Evolutionary conservation across 2,888 invertebrate species (phyloP), one percentile per base, ranked within the genome.

Genomic region (Blastobasis lacticolella): DNA sequence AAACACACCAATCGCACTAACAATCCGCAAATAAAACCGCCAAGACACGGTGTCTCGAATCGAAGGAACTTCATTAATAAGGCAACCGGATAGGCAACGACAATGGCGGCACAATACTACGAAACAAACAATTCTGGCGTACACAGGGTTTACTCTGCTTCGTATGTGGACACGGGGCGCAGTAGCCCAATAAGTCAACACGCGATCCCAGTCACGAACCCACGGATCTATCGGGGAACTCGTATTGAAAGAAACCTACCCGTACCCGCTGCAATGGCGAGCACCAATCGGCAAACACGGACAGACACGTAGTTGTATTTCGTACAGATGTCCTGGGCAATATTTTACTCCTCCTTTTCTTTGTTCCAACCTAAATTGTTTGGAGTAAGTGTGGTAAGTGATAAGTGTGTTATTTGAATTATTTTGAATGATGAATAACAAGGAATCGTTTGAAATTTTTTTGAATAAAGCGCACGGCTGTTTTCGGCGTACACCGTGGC

Each of bases 191-290:
- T 71, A 75, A 77, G 73, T 73, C 73, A 76, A 75, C 71, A 75
- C 56, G 63, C 62, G 38, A 56, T 59, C 52, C 60, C 56, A 75
- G 75, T 75, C 75, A 76, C 73, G 75, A 75, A 73, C 55, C 54
- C 60, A 23, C 23, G 23, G 23, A 23, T 49, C 74, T 73, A 78
- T 76, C 68, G 75, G 69, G 69, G 69, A 76, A 78, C 76, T 69
- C 61, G 71, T 66, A 77, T 74, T 73, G 77, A 78, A 82, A 78
- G 78, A 76, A 78, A 76, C 63, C 66, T 66, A 61, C 64, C 56
- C 62, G 62, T 54, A 61, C 54, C 52, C 60, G 63, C 23, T 23
- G 23, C 23, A 23, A 23, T 23, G 23, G 23, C 23, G 23, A 23
- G 23, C 23, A 23, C 23, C 23, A 23, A 23, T 23, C 23, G 23